phyloP scores from a whole-genome alignment of 1,140 invertebrate species.

The Ceratina calcarata region DNA sequence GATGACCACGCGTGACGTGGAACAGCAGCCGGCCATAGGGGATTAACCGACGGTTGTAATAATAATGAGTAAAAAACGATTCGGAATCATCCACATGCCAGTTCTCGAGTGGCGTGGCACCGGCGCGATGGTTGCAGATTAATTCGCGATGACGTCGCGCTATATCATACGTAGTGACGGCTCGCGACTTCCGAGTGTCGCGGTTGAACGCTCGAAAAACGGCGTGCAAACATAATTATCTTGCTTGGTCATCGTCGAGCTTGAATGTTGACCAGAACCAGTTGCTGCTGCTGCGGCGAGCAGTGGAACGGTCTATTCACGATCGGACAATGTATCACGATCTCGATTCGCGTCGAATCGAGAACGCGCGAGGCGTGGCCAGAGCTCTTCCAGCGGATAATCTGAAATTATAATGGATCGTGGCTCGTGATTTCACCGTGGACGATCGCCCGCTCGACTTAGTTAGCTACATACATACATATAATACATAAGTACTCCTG shows the following conservation, averaged over 20 bases:
- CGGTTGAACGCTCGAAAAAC: conserved; percentile 9
- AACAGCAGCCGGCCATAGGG: conserved; percentile 17
- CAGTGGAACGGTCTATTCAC: neutral
- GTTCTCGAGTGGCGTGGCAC: neutral
- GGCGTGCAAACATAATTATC: conserved; percentile 38
- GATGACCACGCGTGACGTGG: conserved; percentile 12
- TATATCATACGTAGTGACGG: conserved; percentile 43
- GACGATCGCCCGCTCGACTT: neutral
- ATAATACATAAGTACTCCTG: too few relatives aligned
- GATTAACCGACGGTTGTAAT: conserved; percentile 21
- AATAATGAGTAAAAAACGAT: conserved; percentile 17
- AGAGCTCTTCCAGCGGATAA: conserved; percentile 46
- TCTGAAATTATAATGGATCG: conserved; percentile 66
- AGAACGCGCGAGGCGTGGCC: conserved; percentile 9
- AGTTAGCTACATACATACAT: too few relatives aligned
- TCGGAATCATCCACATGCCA: neutral
- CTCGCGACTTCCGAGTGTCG: conserved; percentile 27
- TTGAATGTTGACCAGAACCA: neutral
- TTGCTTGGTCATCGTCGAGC: conserved; percentile 3
- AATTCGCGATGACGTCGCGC: conserved; percentile 57
- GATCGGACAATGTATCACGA: neutral
- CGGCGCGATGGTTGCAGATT: conserved; percentile 24
- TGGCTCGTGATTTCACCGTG: conserved; percentile 29
- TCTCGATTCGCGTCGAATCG: neutral
- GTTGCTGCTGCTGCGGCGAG: too few relatives aligned